A percentile compares a stretch with the other conserved stretches of the same genome.
Evolutionary conservation across 2,888 invertebrate genomes (phyloP).

Genomic region (Geophilus truncorum): DNA sequence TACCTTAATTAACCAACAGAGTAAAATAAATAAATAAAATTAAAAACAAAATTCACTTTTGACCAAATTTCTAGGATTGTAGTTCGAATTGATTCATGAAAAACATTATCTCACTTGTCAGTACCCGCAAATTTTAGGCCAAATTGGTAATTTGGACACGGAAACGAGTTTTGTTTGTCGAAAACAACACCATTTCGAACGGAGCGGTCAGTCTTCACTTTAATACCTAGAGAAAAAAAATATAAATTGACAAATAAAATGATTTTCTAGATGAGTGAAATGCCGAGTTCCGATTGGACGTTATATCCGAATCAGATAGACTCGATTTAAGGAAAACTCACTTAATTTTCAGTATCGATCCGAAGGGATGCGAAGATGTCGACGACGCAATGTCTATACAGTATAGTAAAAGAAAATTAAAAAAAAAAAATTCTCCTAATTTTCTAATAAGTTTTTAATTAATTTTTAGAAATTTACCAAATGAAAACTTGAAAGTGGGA

Average conservation of each 20-base stretch:
- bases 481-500: slow-evolving; percentile 73
- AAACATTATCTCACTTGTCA: slow-evolving; percentile 47
- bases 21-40: slow-evolving; percentile 38
- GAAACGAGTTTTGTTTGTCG: slow-evolving; percentile 45
- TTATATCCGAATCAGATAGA: no score
- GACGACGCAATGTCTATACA: slow-evolving; percentile 96
- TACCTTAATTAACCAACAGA: slow-evolving; percentile 43
- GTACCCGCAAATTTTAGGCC: slow-evolving; percentile 45
- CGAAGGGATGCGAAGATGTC: slow-evolving; percentile 81
- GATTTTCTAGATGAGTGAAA: no score
- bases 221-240: no score
- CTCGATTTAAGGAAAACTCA: slow-evolving; percentile 56
- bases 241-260: background rate
- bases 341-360: slow-evolving; percentile 93
- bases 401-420: no score
- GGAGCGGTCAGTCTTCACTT: slow-evolving; percentile 44
- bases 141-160: slow-evolving; percentile 45
- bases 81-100: slow-evolving; percentile 47
- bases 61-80: slow-evolving; percentile 39
- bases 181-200: slow-evolving; percentile 44
- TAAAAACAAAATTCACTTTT: background rate
- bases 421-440: no score
- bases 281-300: no score
- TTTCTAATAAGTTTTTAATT: no score
- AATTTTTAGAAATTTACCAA: slow-evolving; percentile 62